Conservation (phyloP, 2,797 vertebrate species). For the Pseudochirops cupreus region DNA sequence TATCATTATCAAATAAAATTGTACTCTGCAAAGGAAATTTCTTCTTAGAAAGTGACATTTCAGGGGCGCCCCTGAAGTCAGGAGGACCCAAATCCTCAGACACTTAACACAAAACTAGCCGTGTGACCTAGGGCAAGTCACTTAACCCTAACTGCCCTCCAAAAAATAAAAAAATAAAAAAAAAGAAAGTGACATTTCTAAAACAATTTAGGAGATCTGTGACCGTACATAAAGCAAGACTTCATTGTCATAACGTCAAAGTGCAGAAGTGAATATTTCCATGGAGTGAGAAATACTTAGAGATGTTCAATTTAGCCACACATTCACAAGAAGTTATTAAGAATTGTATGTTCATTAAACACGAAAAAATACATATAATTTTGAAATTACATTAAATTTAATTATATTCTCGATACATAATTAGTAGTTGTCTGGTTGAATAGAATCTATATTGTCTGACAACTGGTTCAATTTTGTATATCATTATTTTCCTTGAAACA, state of each 20-base stretch:
- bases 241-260: neutral
- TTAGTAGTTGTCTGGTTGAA: neutral
- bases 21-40: neutral
- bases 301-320: neutral
- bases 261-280: neutral
- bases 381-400: neutral
- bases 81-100: too few species aligned
- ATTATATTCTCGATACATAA: neutral
- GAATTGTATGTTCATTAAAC: neutral
- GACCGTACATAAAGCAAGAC: neutral
- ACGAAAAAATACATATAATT: neutral
- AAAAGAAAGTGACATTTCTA: neutral
- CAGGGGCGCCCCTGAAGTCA: too few species aligned
- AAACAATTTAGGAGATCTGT: neutral
- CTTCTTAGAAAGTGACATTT: neutral
- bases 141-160: too few species aligned
- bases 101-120: too few species aligned
- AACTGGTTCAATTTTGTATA: neutral
- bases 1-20: neutral
- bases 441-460: neutral
- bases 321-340: neutral
- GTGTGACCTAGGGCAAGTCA: too few species aligned
- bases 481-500: neutral
- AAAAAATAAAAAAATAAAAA: too few species aligned
- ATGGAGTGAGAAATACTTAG: neutral